A percentile compares a stretch with the other conserved stretches of the same genome.
Conservation (phyloP, 2,888 invertebrate genomes). For the Panorpa germanica region DNA sequence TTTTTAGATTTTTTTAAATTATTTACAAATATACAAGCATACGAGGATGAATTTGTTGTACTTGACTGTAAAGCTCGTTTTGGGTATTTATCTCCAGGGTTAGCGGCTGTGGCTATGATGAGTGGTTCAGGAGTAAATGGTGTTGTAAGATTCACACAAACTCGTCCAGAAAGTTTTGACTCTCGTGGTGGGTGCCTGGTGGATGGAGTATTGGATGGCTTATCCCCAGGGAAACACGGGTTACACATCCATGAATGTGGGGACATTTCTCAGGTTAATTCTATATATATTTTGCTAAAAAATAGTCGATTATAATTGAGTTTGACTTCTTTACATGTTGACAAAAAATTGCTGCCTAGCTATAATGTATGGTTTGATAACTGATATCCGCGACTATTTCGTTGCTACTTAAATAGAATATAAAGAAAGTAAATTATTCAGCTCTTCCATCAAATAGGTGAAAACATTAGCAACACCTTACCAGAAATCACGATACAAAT, state of each 20-base stretch:
- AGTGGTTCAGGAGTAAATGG: conserved; percentile 37
- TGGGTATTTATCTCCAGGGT: too few species aligned
- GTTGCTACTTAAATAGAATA: too few species aligned
- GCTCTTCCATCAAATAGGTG: too few species aligned
- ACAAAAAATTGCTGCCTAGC: too few species aligned
- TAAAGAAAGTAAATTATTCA: too few species aligned
- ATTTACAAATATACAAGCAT: background rate
- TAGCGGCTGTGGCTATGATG: conserved; percentile 59
- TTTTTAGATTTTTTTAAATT: background rate
- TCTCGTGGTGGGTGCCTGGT: conserved; percentile 37
- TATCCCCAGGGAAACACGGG: conserved; percentile 35
- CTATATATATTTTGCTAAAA: conserved; percentile 26
- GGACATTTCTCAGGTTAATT: conserved; percentile 44
- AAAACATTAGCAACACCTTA: too few species aligned
- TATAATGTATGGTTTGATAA: too few species aligned
- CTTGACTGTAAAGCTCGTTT: background rate
- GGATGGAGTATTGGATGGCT: conserved; percentile 72
- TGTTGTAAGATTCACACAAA: conserved; percentile 58
- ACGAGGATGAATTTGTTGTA: background rate
- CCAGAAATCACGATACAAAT: too few species aligned
- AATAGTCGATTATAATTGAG: too few species aligned
- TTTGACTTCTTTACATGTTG: too few species aligned
- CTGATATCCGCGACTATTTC: too few species aligned
- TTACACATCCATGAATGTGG: conserved; percentile 49
- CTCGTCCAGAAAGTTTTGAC: conserved; percentile 23